These are phyloP conservation scores for Polypterus senegalus DNA, from an alignment of 2,113 vertebrate genomes.

Conservation along the genomic window DNA sequence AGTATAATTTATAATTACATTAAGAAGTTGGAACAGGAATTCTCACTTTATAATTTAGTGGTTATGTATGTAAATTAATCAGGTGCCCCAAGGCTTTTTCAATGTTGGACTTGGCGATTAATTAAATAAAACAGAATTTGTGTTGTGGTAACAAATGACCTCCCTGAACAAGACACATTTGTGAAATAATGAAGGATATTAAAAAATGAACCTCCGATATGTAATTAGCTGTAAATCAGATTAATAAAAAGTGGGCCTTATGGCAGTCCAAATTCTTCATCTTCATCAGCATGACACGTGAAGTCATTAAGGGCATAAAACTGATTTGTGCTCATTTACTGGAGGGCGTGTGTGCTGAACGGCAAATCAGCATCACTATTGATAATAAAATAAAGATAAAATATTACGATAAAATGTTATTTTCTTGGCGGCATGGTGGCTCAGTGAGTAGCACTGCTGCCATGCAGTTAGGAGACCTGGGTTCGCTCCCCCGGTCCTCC, in stretches of 20 bases:
- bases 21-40: background rate
- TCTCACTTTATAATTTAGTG: background rate
- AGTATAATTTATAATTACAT: background rate
- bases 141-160: constrained; percentile 3
- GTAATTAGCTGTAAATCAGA: background rate
- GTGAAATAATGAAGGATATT: background rate
- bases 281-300: background rate
- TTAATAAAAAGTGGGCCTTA: background rate
- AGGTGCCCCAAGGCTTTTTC: background rate
- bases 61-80: constrained; percentile 3
- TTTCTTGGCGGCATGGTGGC: too few species aligned
- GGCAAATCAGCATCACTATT: too few species aligned
- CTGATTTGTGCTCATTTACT: too few species aligned
- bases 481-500: too few species aligned
- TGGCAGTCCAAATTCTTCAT: background rate
- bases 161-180: background rate
- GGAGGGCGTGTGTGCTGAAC: too few species aligned
- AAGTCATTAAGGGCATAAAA: too few species aligned
- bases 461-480: too few species aligned
- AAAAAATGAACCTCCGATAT: background rate
- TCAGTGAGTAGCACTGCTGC: too few species aligned
- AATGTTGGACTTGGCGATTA: background rate
- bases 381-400: too few species aligned
- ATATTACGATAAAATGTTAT: too few species aligned
- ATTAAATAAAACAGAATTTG: background rate